Percentiles rank a stretch among this genome's conserved stretches.
Conservation (phyloP, 2,797 vertebrate genomes). For the Synanceia verrucosa region DNA sequence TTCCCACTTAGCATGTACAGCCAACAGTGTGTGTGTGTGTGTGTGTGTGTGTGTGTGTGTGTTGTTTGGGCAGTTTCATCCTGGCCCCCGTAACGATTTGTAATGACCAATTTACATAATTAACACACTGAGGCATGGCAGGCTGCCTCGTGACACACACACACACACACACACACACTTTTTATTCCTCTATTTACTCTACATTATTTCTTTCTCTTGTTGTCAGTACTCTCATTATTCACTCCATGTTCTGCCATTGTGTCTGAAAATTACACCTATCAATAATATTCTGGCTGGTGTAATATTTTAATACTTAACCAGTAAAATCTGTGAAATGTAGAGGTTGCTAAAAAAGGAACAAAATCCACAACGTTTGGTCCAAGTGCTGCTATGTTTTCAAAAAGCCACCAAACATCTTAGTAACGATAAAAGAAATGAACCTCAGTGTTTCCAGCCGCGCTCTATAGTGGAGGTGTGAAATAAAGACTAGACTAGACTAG, state of each 20-base stretch:
- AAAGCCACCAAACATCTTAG: neutral
- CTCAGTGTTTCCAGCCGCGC: no score
- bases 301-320: neutral
- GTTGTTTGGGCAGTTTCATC: slow-evolving; percentile 46
- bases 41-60: slow-evolving; percentile 7
- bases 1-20: slow-evolving; percentile 48
- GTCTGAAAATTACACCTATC: neutral
- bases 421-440: neutral
- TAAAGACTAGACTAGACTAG: no score
- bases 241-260: neutral
- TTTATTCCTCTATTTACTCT: slow-evolving; percentile 23
- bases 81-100: slow-evolving; percentile 51
- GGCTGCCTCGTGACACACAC: slow-evolving; percentile 47
- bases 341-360: neutral
- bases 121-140: slow-evolving; percentile 67
- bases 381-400: neutral
- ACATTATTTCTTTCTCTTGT: slow-evolving; percentile 1
- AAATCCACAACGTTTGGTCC: neutral
- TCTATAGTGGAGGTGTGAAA: no score
- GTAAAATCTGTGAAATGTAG: no score
- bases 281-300: neutral
- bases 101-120: slow-evolving; percentile 79
- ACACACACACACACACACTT: no score
- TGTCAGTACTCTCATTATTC: neutral
- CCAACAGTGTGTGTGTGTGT: slow-evolving; percentile 17